Evolutionary conservation across 2,113 vertebrate genomes (phyloP), one percentile per base, ranked within the genome.

Genomic region (Progne subis): DNA sequence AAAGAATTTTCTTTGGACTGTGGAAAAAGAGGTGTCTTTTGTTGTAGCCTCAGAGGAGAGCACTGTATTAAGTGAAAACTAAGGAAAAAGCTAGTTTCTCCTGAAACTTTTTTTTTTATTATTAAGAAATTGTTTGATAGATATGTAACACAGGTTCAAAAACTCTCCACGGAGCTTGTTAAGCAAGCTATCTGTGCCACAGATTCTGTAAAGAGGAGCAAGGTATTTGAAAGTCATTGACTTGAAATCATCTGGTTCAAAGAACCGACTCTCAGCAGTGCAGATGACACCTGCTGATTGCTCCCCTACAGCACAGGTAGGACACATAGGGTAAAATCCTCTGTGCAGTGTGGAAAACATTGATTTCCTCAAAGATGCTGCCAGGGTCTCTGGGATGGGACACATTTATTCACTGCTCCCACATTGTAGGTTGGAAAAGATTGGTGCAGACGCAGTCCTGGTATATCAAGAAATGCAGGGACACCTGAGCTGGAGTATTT

Each of bases 191-290:
- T 39, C 34, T 64, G 60, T 67, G 68, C 43, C 76, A 87, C 64
- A 57, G 23, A 46, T 82, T 55, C 82, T 60, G 39, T 65, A 63
- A 88, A 79, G 72, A 77, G 69, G 60, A 91, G 47, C 37, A 93
- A 93, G 72, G 14, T 81, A 56, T 84, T 90, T 93, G 69, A 95
- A 97, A 94, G 92, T 92, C 82, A 89, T 52, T 46, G 47, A n/a
- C 53, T 94, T 87, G 37, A 96, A 92, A 88, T 88, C 52, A 49
- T 34, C 18, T 61, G 39, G 23, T 91, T 88, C 61, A 86, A 79
- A 92, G 64, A 76, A n/a, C 11, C 14, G 39, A 24, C n/a, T 85
- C 86, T 95, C 52, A 92, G 75, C 32, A 77, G 41, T 32, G 25
- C 20, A 86, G 65, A 34, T 52, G 81, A 50, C n/a, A 77, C 29